Conservation (phyloP, 1,140 invertebrate genomes). For the Magallana ariakensis region DNA sequence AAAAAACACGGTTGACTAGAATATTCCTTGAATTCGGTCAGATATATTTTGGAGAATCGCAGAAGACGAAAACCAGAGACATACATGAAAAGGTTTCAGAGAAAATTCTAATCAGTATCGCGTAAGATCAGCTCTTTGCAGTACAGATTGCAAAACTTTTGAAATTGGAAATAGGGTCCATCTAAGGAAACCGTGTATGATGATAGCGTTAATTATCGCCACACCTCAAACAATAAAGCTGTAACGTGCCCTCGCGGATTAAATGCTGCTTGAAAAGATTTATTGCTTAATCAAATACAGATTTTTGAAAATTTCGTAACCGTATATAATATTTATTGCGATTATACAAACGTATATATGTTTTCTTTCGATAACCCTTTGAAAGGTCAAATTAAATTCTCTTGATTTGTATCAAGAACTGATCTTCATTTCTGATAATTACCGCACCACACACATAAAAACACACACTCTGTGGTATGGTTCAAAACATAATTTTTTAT, state of each 20-base stretch:
- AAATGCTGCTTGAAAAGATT: slow-evolving; percentile 32
- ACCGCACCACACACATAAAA: slow-evolving; percentile 36
- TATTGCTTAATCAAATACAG: slow-evolving; percentile 6
- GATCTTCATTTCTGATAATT: slow-evolving; percentile 22
- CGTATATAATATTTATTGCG: slow-evolving; percentile 32
- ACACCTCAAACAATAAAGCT: slow-evolving; percentile 23
- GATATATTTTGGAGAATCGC: neutral
- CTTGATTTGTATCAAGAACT: slow-evolving; percentile 1
- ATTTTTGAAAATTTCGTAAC: slow-evolving; percentile 21
- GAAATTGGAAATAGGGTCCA: slow-evolving; percentile 12
- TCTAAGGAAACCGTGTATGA: slow-evolving; percentile 6
- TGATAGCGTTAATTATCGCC: slow-evolving; percentile 30
- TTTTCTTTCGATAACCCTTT: slow-evolving; percentile 13
- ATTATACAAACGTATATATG: slow-evolving; percentile 33
- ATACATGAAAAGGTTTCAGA: slow-evolving; percentile 6
- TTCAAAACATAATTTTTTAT: neutral
- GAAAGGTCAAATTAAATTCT: slow-evolving; percentile 28
- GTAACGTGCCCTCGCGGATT: neutral
- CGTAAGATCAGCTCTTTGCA: slow-evolving; percentile 15
- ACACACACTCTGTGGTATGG: neutral
- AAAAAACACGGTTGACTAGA: neutral
- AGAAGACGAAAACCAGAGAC: slow-evolving; percentile 21
- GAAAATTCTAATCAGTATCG: neutral
- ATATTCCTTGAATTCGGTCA: neutral
- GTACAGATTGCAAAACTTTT: slow-evolving; percentile 16